These are phyloP conservation scores for Aurelia sp. DNA, from an alignment of 30 jellyfish, hydroid and myxozoan genomes.

Conservation along the genomic window DNA sequence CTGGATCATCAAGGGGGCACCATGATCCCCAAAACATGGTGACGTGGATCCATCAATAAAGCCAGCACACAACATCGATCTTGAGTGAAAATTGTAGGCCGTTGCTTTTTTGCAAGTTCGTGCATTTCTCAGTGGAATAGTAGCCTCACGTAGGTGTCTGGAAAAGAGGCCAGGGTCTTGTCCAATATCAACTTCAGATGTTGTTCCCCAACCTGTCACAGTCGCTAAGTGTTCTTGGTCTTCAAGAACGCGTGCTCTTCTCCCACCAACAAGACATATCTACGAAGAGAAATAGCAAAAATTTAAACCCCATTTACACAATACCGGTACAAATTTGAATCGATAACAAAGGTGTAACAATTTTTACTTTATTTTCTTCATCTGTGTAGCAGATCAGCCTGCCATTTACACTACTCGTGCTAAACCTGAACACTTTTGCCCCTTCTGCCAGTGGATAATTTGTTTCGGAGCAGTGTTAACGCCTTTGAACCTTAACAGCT, in stretches of 20 bases:
- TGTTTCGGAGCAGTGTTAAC: no score
- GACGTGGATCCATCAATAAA: conserved; percentile 51
- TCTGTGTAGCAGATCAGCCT: no score
- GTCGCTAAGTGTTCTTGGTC: conserved; percentile 74
- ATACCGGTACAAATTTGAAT: no score
- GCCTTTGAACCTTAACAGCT: no score
- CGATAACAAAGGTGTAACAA: no score
- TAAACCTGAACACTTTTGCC: no score
- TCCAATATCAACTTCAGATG: conserved; percentile 49
- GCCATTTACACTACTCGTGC: no score
- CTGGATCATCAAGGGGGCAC: conserved; percentile 83
- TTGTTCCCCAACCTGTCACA: conserved; percentile 92
- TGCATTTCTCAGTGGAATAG: conserved; percentile 67
- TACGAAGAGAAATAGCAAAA: neutral
- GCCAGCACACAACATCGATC: conserved; percentile 90
- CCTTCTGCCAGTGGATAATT: no score
- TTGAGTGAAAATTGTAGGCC: conserved; percentile 64
- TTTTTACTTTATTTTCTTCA: no score
- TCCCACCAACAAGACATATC: conserved; percentile 84
- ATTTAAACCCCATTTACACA: neutral
- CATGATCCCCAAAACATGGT: conserved; percentile 95
- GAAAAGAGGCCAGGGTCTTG: conserved; percentile 55
- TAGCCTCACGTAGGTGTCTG: conserved; percentile 37
- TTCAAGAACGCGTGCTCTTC: conserved; percentile 69
- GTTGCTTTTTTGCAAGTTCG: conserved; percentile 77